Conservation (phyloP, 1,140 invertebrate genomes). For the Semibalanus balanoides region DNA sequence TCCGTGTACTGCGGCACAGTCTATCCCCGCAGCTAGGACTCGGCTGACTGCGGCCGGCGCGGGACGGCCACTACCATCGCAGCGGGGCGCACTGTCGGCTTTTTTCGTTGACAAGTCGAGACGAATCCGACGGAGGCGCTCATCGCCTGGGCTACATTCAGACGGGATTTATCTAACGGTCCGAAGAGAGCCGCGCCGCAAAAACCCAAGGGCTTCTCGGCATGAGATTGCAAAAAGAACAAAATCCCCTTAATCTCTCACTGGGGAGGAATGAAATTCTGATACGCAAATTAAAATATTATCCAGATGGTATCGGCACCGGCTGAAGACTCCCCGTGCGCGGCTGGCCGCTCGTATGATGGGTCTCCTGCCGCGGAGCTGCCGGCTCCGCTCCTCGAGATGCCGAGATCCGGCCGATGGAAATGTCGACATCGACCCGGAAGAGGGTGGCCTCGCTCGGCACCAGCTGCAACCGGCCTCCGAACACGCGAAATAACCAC, state of each 20-base stretch:
- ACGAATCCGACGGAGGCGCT: background rate
- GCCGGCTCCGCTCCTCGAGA: too few relatives aligned
- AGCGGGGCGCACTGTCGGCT: background rate
- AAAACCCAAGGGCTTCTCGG: background rate
- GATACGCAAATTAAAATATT: conserved; percentile 3
- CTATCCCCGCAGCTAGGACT: background rate
- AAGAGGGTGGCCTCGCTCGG: too few relatives aligned
- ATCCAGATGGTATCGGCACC: background rate
- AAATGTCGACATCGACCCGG: too few relatives aligned
- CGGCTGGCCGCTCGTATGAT: background rate
- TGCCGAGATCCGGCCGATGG: too few relatives aligned
- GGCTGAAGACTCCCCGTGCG: background rate
- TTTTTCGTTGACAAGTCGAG: background rate
- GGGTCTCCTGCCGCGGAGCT: background rate
- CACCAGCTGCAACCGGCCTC: too few relatives aligned
- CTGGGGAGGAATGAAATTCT: conserved; percentile 1
- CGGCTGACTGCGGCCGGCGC: background rate
- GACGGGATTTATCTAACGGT: background rate
- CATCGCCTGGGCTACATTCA: background rate
- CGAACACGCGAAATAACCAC: too few relatives aligned
- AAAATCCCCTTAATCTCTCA: background rate
- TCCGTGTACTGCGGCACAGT: background rate
- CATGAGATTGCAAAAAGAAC: background rate
- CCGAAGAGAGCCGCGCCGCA: background rate
- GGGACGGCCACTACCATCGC: background rate